Conservation (phyloP, 2,113 vertebrate genomes). For the Phasianus colchicus region DNA sequence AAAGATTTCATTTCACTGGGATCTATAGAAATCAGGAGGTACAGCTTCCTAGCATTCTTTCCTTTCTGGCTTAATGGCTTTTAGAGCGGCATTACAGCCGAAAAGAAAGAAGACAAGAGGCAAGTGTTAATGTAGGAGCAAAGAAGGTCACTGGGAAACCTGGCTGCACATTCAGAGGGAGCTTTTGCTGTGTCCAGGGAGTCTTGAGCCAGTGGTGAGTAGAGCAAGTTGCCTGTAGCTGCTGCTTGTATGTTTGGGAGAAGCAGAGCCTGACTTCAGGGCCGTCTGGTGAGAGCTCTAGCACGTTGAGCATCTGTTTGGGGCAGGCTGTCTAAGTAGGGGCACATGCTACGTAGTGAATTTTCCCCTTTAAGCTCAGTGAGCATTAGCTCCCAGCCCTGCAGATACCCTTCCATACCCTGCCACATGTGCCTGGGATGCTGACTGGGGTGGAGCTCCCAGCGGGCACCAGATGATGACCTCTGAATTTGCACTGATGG, state of each 20-base stretch:
- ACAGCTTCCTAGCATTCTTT: background rate
- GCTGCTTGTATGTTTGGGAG: background rate
- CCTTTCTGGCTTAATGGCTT: background rate
- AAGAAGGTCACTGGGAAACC: background rate
- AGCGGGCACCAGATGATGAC: background rate
- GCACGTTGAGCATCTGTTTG: background rate
- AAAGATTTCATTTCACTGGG: background rate
- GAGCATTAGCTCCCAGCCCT: background rate
- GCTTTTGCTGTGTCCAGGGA: background rate
- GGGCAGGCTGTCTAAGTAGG: accelerated
- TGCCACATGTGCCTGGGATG: accelerated
- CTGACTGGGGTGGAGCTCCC: background rate
- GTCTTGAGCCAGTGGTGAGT: background rate
- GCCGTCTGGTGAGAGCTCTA: background rate
- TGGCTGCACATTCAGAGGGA: background rate
- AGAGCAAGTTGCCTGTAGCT: background rate
- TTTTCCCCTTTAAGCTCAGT: background rate
- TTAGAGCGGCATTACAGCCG: background rate
- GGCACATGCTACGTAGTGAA: accelerated
- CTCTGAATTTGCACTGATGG: accelerated
- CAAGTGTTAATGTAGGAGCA: background rate
- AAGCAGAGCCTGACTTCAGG: background rate
- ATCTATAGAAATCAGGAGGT: background rate
- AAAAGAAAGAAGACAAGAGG: background rate
- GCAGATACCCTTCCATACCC: accelerated